phyloP scores from a whole-genome alignment of 2,888 invertebrate genomes.

The Drosophila mimetica region DNA sequence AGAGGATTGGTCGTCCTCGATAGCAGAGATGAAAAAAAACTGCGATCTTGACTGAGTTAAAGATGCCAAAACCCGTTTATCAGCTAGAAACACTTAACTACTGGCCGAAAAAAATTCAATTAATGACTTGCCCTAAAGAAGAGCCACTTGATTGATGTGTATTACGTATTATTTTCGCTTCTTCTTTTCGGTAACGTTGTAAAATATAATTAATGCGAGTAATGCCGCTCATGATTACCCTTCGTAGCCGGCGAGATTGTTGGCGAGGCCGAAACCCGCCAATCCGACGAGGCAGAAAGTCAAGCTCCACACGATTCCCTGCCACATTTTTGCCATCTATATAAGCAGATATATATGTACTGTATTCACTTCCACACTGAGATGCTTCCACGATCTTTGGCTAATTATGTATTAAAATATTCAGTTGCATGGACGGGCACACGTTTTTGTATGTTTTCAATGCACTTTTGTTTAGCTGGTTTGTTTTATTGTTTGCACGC shows the following conservation, averaged over 20 bases:
- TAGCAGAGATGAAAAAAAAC: neutral
- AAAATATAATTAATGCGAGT: conserved; percentile 40
- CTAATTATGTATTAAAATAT: conserved; percentile 71
- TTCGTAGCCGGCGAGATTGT: conserved; percentile 79
- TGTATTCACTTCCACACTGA: conserved; percentile 18
- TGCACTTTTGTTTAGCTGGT: conserved; percentile 29
- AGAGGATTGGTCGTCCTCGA: neutral
- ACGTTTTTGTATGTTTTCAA: conserved; percentile 24
- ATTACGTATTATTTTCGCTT: conserved; percentile 16
- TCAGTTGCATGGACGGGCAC: conserved; percentile 60
- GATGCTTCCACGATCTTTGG: conserved; percentile 25
- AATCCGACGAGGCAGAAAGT: conserved; percentile 55
- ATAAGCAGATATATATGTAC: neutral
- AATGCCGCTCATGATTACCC: conserved; percentile 71
- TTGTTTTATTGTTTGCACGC: conserved; percentile 46
- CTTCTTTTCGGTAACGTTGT: conserved; percentile 12
- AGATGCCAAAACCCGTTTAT: conserved; percentile 11
- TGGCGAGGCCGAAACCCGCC: conserved; percentile 50
- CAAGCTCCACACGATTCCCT: conserved; percentile 67
- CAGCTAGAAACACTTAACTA: conserved; percentile 5
- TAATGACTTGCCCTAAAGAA: conserved; percentile 24
- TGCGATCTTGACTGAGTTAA: too few species aligned
- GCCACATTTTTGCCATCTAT: conserved; percentile 52
- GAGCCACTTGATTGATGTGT: conserved; percentile 53
- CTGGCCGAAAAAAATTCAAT: conserved; percentile 24